Conservation (phyloP, 2,888 invertebrate species). For the Glyphotaelius pellucidus region DNA sequence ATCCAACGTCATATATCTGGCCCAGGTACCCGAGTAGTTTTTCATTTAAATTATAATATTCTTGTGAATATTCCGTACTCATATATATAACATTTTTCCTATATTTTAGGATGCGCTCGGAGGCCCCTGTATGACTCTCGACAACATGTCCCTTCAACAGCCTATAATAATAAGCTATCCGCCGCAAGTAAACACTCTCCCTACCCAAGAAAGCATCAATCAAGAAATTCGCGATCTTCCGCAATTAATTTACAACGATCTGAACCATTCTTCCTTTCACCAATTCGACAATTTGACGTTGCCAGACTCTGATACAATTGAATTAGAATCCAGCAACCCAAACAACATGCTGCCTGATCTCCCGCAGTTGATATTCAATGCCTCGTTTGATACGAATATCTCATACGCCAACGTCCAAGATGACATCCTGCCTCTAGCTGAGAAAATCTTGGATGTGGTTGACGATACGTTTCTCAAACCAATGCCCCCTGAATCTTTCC, state of each 20-base stretch:
- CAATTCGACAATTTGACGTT: conserved; percentile 12
- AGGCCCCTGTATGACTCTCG: conserved; percentile 26
- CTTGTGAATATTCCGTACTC: not conserved
- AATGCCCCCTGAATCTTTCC: not conserved
- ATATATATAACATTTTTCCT: not conserved
- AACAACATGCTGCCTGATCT: not conserved
- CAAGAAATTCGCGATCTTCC: conserved; percentile 30
- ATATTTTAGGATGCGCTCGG: conserved; percentile 46
- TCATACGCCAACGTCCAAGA: not conserved
- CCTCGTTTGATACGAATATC: conserved; percentile 20
- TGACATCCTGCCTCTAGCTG: not conserved
- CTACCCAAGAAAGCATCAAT: conserved; percentile 27
- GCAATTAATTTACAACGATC: not conserved
- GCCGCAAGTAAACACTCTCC: conserved; percentile 27
- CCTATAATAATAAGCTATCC: conserved; percentile 45
- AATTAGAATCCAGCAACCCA: not conserved
- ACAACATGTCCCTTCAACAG: conserved; percentile 40
- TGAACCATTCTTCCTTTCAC: conserved; percentile 3
- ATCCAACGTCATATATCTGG: conserved; percentile 28
- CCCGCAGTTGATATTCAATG: conserved; percentile 34
- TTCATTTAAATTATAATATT: not conserved
- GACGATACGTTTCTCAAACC: not conserved
- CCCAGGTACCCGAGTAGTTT: conserved; percentile 14
- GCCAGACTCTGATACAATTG: not conserved
- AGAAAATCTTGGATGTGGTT: not conserved